Base-by-base conservation (phyloP, 30 jellyfish, hydroid and myxozoan species). In the Clytia hemisphaerica region DNA sequence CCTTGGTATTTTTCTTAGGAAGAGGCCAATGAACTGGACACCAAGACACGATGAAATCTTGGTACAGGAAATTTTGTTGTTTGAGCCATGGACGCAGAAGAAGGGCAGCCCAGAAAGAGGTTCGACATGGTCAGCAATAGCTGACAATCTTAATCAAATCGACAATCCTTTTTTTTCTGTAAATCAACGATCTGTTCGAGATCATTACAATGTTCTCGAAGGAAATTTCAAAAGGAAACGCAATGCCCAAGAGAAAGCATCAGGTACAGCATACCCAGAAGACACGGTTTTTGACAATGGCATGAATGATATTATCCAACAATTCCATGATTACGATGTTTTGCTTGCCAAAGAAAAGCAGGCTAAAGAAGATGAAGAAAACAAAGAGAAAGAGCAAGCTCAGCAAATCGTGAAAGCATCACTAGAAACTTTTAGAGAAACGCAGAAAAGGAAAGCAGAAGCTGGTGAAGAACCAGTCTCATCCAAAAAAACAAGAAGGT, bases 221-320 rank as follows among this genome's bases (percentile, higher is more conserved):
- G 50, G 50, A 48, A 48, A 55, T 46, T 24, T 51, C 28, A 28
- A 44, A 58, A 35, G 14, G 53, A 10, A 40, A n/a, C 10, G 4
- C 32, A n/a, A 6, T 50, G 7, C 21, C 10, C 70, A 68, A 27
- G 71, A 68, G 46, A 68, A 55, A 48, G 71, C 55, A 10, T 25
- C 58, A 31, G 80, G 80, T 33, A 68, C 50, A 18, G 15, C 58
- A n/a, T 58, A 36, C 27, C 71, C 80, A 3, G 78, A 66, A 25
- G 24, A 18, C 24, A 66, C 69, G 19, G 70, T 40, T 16, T 18
- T 45, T 27, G 67, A 66, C 36, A 36, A 45, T 2, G 70, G 58
- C 18, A 4, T 68, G 24, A 70, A 68, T 15, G 67, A 48, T 15
- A 29, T 44, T 9, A 48, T 45, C 9, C 58, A 48, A 19, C 19